Evolutionary conservation across 1,140 invertebrate species (phyloP), one percentile per base, ranked within the genome.

Genomic region (Philotrypesis tridentata): DNA sequence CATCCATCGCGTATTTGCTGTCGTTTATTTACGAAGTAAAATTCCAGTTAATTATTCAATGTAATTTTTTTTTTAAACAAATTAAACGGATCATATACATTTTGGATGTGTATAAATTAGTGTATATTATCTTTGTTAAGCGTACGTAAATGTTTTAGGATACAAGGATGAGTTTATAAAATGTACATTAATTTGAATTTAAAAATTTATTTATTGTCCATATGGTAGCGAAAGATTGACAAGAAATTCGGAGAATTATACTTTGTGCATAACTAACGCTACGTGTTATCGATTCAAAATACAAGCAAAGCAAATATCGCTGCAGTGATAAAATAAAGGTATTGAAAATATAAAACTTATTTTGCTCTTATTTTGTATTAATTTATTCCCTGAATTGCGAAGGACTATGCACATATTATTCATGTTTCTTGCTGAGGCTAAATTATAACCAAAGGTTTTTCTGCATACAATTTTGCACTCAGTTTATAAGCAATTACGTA

Each of bases 141-240:
- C n/a, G 27, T 65, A 29, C 27, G n/a, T n/a, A 9, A 25, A 63
- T 63, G 33, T 37, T 17, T 33, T 37, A 61, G 14, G 1, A 17
- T 61, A 25, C 37, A 75, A 61, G 31, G n/a, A 37, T 37, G 17
- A 23, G 63, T 37, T 61, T 75, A 55, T 75, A 75, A 61, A 75
- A 31, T 33, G 7, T 21, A 61, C 14, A 21, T 55, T 73, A 27
- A 21, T 73, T 73, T 27, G 14, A 60, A 27, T 72, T 72, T 25
- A 48, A 29, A 73, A 60, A 29, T 61, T n/a, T 33, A 60, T 74
- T 74, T 74, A 61, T 61, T 74, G 25, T 74, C 17, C n/a, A 74
- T 61, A 60, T 31, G n/a, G 43, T 65, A 65, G 23, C 25, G 25
- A 25, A 65, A 9, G 4, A 60, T 65, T 12, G 27, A 29, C 23